A percentile compares a stretch with the other conserved stretches of the same genome.
Evolutionary conservation across 2,888 invertebrate genomes (phyloP).

Genomic region (Ichneumoninae sp.): DNA sequence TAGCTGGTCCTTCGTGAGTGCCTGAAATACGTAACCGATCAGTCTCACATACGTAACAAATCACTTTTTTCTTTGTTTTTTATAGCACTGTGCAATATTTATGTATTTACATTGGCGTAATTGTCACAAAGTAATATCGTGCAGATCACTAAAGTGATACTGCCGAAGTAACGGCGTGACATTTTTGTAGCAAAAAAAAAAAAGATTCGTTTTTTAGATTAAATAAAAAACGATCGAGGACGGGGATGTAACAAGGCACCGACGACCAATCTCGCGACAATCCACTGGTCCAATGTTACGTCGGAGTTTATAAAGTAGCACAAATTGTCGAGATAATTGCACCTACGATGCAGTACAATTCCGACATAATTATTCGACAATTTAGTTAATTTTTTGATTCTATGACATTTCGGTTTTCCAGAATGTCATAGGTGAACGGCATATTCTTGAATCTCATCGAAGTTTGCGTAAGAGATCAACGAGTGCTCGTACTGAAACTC

Average conservation of each 20-base stretch:
- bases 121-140: neutral
- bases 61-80: neutral
- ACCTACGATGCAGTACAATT: neutral
- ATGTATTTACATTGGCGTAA: neutral
- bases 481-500: neutral
- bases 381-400: conserved; percentile 40
- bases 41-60: neutral
- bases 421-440: neutral
- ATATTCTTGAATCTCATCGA: neutral
- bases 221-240: neutral
- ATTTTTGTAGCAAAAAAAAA: neutral
- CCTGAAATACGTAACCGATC: conserved; percentile 65
- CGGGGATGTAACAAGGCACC: neutral
- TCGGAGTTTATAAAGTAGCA: conserved; percentile 44
- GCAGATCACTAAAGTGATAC: neutral
- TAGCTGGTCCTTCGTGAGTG: conserved; percentile 86
- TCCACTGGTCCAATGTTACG: neutral
- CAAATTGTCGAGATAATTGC: conserved; percentile 23
- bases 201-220: neutral
- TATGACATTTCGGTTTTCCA: conserved; percentile 43
- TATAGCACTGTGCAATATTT: neutral
- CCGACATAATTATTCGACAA: conserved; percentile 14
- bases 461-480: conserved; percentile 27
- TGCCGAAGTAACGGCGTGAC: neutral
- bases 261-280: neutral